Percentiles rank a stretch among this genome's conserved stretches.
Evolutionary conservation across 2,113 vertebrate species (phyloP).

Genomic region (Poeciliopsis turrubarensis): DNA sequence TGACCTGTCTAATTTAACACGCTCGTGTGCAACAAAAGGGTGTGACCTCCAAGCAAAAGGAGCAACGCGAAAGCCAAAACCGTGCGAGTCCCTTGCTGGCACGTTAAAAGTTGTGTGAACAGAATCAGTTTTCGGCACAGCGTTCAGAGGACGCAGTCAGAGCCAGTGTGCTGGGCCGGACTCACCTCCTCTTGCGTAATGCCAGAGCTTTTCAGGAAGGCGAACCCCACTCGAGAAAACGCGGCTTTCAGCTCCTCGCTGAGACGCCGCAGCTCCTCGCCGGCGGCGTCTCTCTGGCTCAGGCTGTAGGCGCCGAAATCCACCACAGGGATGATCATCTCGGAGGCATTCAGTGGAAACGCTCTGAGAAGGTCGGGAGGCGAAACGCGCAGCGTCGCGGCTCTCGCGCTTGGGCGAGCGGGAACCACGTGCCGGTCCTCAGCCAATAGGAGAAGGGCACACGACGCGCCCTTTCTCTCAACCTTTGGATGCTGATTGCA

Average conservation of each 20-base stretch:
- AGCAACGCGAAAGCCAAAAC: too few relatives aligned
- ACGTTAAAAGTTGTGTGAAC: too few relatives aligned
- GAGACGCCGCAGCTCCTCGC: constrained; percentile 40
- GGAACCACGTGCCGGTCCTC: constrained; percentile 32
- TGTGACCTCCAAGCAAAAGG: too few relatives aligned
- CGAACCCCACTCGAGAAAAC: constrained; percentile 74
- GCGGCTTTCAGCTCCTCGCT: constrained; percentile 55
- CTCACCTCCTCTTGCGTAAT: constrained; percentile 73
- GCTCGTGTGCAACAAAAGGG: too few relatives aligned
- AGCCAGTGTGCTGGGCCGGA: not conserved
- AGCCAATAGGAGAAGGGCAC: constrained; percentile 38
- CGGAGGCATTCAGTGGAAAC: not conserved
- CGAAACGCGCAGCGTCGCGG: not conserved
- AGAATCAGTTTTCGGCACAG: too few relatives aligned
- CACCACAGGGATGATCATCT: constrained; percentile 76
- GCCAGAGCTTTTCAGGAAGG: constrained; percentile 77
- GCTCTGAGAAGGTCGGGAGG: too few relatives aligned
- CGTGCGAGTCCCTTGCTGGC: too few relatives aligned
- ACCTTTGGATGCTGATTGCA: constrained; percentile 30
- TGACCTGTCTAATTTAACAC: too few relatives aligned
- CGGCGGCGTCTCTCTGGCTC: not conserved
- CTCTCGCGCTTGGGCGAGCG: not conserved
- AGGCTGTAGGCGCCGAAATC: constrained; percentile 69
- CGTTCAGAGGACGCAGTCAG: too few relatives aligned
- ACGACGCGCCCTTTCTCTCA: not conserved